Conservation (phyloP, 2,797 vertebrate genomes). For the Jordanella pulchra region DNA sequence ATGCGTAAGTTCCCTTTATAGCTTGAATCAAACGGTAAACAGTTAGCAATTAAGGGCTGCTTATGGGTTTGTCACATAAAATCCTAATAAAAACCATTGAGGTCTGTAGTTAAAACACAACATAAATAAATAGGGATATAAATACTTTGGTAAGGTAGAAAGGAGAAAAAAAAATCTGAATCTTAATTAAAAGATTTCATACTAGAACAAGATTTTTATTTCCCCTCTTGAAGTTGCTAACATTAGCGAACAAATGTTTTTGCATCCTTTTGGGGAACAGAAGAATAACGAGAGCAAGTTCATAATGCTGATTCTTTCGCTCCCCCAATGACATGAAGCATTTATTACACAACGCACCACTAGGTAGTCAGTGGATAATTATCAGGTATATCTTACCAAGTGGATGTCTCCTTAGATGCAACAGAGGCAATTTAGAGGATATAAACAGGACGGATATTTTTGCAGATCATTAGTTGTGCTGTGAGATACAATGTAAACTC, state of each 20-base stretch:
- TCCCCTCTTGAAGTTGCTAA: constrained; percentile 6
- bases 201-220: constrained; percentile 20
- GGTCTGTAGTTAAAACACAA: not conserved
- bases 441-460: constrained; percentile 9
- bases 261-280: not conserved
- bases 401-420: not conserved
- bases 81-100: not conserved
- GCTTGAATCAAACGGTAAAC: not conserved
- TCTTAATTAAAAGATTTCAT: constrained; percentile 9
- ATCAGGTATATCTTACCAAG: not conserved
- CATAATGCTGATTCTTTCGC: constrained; percentile 11
- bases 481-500: constrained; percentile 10
- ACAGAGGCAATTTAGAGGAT: constrained; percentile 13
- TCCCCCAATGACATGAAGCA: not conserved
- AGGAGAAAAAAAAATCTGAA: constrained; percentile 22
- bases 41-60: not conserved
- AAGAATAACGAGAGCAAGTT: constrained; percentile 6
- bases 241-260: constrained; percentile 7
- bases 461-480: constrained; percentile 11
- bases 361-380: constrained; percentile 9
- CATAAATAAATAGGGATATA: not conserved
- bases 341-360: constrained; percentile 5
- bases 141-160: constrained; percentile 8
- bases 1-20: not conserved
- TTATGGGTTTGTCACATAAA: not conserved